A percentile compares a stretch with the other conserved stretches of the same genome.
Conservation (phyloP, 2,888 invertebrate genomes). For the Panopea generosa region DNA sequence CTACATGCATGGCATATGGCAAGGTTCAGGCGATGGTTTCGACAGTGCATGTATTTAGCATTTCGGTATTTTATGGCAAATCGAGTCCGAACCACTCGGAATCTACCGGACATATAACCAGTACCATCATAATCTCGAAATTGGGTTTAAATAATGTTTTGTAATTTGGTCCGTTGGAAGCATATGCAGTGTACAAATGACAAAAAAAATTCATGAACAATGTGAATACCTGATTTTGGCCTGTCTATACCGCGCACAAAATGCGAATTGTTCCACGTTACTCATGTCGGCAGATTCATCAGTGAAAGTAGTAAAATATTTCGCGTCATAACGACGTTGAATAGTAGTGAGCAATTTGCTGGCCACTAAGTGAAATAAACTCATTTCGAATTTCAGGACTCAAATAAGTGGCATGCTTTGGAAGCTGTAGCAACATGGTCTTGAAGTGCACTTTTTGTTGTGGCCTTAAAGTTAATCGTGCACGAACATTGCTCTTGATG, state of each 20-base stretch:
- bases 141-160: conserved; percentile 19
- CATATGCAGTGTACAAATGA: conserved; percentile 14
- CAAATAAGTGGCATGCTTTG: conserved; percentile 9
- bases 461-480: not conserved
- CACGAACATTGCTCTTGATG: conserved; percentile 10
- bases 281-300: conserved; percentile 26
- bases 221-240: not conserved
- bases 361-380: conserved; percentile 14
- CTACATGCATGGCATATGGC: conserved; percentile 34
- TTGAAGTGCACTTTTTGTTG: not conserved
- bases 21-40: conserved; percentile 21
- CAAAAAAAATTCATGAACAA: conserved; percentile 9
- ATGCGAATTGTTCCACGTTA: conserved; percentile 23
- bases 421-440: not conserved
- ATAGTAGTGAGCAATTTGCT: conserved; percentile 15
- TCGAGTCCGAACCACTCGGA: conserved; percentile 20
- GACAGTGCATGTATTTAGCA: conserved; percentile 8
- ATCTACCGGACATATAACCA: conserved; percentile 21
- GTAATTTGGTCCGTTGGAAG: conserved; percentile 6
- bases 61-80: not conserved
- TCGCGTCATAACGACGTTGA: conserved; percentile 7
- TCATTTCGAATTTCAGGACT: conserved; percentile 17
- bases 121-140: too few relatives aligned
- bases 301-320: conserved; percentile 16
- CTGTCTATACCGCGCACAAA: conserved; percentile 13